A percentile compares a stretch with the other conserved stretches of the same genome.
Evolutionary conservation across 2,797 vertebrate species (phyloP).

Genomic region (Pangasius larnaudii): DNA sequence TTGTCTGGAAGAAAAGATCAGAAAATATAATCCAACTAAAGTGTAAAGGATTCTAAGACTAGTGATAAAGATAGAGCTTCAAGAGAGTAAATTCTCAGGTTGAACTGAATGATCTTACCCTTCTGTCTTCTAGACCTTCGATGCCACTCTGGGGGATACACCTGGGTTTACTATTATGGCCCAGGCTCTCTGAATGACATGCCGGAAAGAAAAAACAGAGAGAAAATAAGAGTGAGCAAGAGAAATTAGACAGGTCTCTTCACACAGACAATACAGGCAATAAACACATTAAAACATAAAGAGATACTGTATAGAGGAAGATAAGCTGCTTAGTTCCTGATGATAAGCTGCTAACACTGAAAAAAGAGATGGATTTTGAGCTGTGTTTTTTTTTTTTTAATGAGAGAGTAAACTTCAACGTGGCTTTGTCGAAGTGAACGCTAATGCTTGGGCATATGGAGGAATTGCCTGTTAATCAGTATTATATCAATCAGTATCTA

Average conservation of each 20-base stretch:
- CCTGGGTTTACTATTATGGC: conserved; percentile 80
- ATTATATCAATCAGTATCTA: too few species aligned
- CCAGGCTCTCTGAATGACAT: conserved; percentile 80
- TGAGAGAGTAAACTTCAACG: background rate
- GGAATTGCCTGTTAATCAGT: too few species aligned
- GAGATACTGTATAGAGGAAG: background rate
- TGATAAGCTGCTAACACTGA: background rate
- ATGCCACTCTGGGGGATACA: conserved; percentile 88
- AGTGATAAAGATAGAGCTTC: background rate
- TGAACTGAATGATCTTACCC: conserved; percentile 74
- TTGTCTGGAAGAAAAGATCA: conserved; percentile 65
- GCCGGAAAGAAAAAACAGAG: conserved; percentile 19
- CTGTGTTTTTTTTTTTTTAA: background rate
- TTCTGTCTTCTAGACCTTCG: conserved; percentile 86
- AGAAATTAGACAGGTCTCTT: conserved; percentile 44
- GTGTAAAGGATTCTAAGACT: background rate
- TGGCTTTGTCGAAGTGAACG: background rate
- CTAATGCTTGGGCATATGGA: too few species aligned
- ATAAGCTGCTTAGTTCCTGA: background rate
- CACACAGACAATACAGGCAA: background rate
- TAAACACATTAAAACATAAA: conserved; percentile 53
- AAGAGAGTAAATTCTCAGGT: background rate
- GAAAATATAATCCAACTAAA: background rate
- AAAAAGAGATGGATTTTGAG: background rate
- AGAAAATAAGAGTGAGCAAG: conserved; percentile 6